A percentile compares a stretch with the other conserved stretches of the same genome.
These are phyloP conservation scores for Phorcus lineatus DNA, from an alignment of 2,888 invertebrate species.

Conservation along the genomic window DNA sequence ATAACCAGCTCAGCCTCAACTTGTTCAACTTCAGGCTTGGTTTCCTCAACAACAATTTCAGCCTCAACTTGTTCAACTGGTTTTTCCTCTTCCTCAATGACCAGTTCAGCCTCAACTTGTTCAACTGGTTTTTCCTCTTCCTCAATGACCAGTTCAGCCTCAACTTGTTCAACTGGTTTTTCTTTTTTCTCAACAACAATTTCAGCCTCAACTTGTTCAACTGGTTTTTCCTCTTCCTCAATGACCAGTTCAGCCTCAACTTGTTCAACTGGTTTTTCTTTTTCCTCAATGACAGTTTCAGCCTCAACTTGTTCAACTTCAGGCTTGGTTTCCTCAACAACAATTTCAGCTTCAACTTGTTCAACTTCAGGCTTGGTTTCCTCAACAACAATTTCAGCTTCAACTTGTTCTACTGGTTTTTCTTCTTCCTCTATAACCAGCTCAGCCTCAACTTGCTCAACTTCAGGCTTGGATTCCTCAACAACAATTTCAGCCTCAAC, in stretches of 20 bases:
- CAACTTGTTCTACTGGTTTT: background rate
- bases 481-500: conserved; percentile 3
- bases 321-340: conserved; percentile 3
- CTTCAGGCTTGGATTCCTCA: background rate
- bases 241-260: background rate
- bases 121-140: too few species aligned
- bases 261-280: background rate
- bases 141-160: background rate
- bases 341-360: conserved; percentile 22
- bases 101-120: too few species aligned
- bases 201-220: conserved; percentile 26
- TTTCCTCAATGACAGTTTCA: conserved; percentile 31
- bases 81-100: too few species aligned
- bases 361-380: background rate
- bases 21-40: too few species aligned
- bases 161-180: conserved; percentile 7
- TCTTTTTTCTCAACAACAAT: background rate
- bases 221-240: conserved; percentile 23
- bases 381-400: background rate
- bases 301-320: conserved; percentile 37
- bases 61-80: too few species aligned
- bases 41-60: too few species aligned
- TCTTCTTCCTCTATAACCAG: background rate
- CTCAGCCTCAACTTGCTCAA: conserved; percentile 22
- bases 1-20: too few species aligned